Evolutionary conservation across 2,888 invertebrate genomes (phyloP).

Genomic region (Tortrix viridana): DNA sequence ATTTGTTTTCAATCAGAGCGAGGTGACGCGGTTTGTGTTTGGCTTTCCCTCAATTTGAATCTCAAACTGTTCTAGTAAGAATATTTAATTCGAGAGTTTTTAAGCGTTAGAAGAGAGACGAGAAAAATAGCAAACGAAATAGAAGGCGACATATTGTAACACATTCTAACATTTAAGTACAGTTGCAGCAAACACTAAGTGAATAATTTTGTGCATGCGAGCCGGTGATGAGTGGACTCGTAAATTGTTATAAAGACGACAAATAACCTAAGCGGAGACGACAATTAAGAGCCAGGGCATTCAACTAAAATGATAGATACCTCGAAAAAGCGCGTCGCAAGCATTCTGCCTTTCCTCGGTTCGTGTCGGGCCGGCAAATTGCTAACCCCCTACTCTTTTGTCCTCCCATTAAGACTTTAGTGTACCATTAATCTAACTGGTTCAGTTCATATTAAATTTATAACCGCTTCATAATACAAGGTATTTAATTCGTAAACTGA

Average conservation of each 20-base stretch:
- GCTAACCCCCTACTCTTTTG: conserved; percentile 26
- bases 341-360: conserved; percentile 20
- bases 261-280: conserved; percentile 36
- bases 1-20: conserved; percentile 45
- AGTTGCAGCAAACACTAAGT: conserved; percentile 58
- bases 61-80: conserved; percentile 39
- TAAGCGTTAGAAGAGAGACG: conserved; percentile 53
- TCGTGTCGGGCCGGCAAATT: conserved; percentile 20
- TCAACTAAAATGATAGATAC: conserved; percentile 34
- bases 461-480: conserved; percentile 4
- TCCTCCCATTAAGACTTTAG: conserved; percentile 25
- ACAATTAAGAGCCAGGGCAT: conserved; percentile 34
- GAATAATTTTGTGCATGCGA: conserved; percentile 57
- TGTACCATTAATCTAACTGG: conserved; percentile 16
- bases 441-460: conserved; percentile 23
- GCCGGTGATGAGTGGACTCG: conserved; percentile 34
- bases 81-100: conserved; percentile 35
- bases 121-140: conserved; percentile 63
- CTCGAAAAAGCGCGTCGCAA: conserved; percentile 32
- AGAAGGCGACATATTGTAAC: conserved; percentile 49
- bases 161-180: conserved; percentile 59
- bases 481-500: neutral
- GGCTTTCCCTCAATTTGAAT: conserved; percentile 43
- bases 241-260: conserved; percentile 26
- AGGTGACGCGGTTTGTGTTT: conserved; percentile 42